phyloP scores from a whole-genome alignment of 1,140 invertebrate genomes.

The Anoplolepis gracilipes region DNA sequence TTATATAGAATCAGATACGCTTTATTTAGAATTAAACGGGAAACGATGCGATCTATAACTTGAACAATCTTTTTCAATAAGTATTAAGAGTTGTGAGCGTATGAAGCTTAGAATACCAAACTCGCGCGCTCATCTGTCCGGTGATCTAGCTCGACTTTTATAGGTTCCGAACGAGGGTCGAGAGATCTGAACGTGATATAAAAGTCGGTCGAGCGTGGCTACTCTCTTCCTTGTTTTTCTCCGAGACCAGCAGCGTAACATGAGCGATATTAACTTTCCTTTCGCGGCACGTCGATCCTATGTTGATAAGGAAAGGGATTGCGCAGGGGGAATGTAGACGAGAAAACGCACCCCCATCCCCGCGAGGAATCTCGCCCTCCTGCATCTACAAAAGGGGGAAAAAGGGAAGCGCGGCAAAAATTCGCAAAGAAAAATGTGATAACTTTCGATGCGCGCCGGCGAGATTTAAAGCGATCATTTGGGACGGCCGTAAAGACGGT shows the following conservation, averaged over 20 bases:
- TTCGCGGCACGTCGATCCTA: slow-evolving; percentile 49
- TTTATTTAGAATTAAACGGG: slow-evolving; percentile 4
- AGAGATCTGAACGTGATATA: slow-evolving; percentile 67
- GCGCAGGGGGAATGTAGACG: slow-evolving; percentile 5
- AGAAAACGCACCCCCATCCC: slow-evolving; percentile 1
- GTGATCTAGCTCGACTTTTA: slow-evolving; percentile 52
- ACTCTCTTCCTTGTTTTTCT: slow-evolving; percentile 31
- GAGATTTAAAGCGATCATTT: slow-evolving; percentile 60
- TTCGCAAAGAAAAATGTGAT: slow-evolving; percentile 60
- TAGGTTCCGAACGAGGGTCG: slow-evolving; percentile 55
- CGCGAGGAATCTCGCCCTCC: slow-evolving; percentile 11
- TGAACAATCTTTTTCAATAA: slow-evolving; percentile 21
- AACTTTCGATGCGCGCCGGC: slow-evolving; percentile 46
- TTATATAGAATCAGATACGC: not conserved
- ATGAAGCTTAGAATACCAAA: slow-evolving; percentile 46
- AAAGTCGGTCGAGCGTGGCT: slow-evolving; percentile 67
- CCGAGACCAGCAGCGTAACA: slow-evolving; percentile 29
- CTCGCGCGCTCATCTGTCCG: slow-evolving; percentile 5
- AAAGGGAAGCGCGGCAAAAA: slow-evolving; percentile 39
- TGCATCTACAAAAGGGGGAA: slow-evolving; percentile 11
- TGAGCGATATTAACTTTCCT: slow-evolving; percentile 66
- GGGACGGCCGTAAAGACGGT: slow-evolving; percentile 37
- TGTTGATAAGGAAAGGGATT: slow-evolving; percentile 65
- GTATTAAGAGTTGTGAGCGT: not conserved
- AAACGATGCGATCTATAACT: not conserved